Base-by-base conservation (phyloP, 1,140 invertebrate species). In the Babylonia areolata region DNA sequence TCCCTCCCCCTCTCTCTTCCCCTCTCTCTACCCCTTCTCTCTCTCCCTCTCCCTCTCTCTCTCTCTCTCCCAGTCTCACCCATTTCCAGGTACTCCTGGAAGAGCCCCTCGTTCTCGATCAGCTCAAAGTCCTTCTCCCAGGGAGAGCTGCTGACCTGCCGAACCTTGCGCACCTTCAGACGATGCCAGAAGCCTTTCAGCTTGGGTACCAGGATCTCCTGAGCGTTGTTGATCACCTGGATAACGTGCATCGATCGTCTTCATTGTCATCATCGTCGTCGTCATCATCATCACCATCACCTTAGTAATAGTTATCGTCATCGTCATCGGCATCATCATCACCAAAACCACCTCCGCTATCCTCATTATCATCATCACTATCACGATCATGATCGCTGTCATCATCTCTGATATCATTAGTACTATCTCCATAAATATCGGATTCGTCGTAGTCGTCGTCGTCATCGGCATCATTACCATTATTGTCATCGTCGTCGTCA, bases 21-120 rank as follows among this genome's bases (percentile, higher is more conserved):
- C 15, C 42, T 46, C 42, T 46, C 42, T 46, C 42, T 46, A 5
- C 15, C 42, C 15, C 42, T 46, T 46, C 42, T 46, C 42, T 46
- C 42, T 46, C 42, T 46, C 42, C 15, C 42, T 46, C 42, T 46
- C 42, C 15, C 42, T 46, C 42, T 46, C 42, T 46, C 42, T 46
- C 42, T 46, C 42, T 46, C 42, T n/a, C n/a, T n/a, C n/a, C n/a
- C n/a, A n/a, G n/a, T 75, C 92, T 95, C 95, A 98, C 97, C 97
- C 98, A 99, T 99, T 96, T 99, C 98, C 80, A 99, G 95, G 95
- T 99, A 99, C 95, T 99, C 99, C 5, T 97, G 97, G 94, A 99
- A 99, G 23, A 99, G 95, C 90, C 98, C 97, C 93, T 97, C 96
- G 77, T 97, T 96, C 37, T 97, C 97, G 95, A 98, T 99, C 58